phyloP scores from a whole-genome alignment of 2,888 invertebrate genomes.

The Melipona beecheii region DNA sequence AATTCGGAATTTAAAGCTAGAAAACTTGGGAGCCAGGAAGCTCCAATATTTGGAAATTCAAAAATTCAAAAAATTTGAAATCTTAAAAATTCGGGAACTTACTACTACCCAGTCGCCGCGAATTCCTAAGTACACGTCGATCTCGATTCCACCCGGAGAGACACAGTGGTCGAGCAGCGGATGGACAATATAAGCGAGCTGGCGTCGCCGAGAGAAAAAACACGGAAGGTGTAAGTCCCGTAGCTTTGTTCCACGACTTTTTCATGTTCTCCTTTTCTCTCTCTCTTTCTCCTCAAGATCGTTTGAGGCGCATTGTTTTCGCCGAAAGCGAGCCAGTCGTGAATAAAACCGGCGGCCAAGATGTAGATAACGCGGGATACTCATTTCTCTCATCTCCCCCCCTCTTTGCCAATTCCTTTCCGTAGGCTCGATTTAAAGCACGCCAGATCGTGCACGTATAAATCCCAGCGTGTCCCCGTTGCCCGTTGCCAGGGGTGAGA shows the following conservation, averaged over 20 bases:
- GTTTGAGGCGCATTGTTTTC: slow-evolving; percentile 53
- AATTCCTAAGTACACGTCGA: not conserved
- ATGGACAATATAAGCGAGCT: not conserved
- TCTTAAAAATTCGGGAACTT: not conserved
- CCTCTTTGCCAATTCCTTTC: slow-evolving; percentile 26
- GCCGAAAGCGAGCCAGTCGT: slow-evolving; percentile 49
- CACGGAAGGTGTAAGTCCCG: slow-evolving; percentile 29
- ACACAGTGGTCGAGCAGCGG: no score
- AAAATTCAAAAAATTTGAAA: not conserved
- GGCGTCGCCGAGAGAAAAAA: slow-evolving; percentile 26
- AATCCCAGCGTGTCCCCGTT: slow-evolving; percentile 7
- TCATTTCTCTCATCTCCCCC: slow-evolving; percentile 23
- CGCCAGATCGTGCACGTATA: slow-evolving; percentile 18
- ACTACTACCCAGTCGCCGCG: not conserved
- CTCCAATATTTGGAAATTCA: not conserved
- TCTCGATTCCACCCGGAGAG: not conserved
- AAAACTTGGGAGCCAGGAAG: no score
- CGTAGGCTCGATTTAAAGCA: slow-evolving; percentile 24
- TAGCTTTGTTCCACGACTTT: slow-evolving; percentile 48
- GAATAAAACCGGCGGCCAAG: slow-evolving; percentile 50
- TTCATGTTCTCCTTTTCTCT: slow-evolving; percentile 2
- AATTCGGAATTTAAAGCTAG: no score
- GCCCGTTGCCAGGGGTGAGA: not conserved
- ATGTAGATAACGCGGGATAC: slow-evolving; percentile 48
- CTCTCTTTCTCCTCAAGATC: not conserved